These are phyloP conservation scores for Pseudomyrmex gracilis DNA, from an alignment of 1,140 invertebrate genomes.

Conservation along the genomic window DNA sequence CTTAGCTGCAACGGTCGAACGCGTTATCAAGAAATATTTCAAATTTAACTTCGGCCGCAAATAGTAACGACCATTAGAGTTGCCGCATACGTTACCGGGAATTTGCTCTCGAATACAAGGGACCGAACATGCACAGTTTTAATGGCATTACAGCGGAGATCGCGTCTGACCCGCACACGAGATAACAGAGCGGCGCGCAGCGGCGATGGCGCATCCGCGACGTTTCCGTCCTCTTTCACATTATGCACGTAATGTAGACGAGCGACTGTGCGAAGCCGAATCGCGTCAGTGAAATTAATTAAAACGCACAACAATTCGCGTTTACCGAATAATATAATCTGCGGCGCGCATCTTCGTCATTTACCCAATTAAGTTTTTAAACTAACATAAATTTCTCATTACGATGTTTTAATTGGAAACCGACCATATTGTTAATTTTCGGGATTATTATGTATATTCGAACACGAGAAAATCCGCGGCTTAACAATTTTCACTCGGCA, in stretches of 20 bases:
- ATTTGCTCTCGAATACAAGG: conserved; percentile 21
- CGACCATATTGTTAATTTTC: too few relatives aligned
- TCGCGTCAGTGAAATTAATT: not conserved
- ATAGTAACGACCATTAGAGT: conserved; percentile 42
- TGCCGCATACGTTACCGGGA: conserved; percentile 17
- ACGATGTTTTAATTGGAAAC: not conserved
- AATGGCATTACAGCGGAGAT: conserved; percentile 28
- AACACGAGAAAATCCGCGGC: too few relatives aligned
- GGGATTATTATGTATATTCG: too few relatives aligned
- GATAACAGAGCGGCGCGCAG: conserved; percentile 21
- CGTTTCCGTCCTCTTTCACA: not conserved
- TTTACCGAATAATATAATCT: not conserved
- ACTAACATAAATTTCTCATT: too few relatives aligned
- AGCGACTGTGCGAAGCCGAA: not conserved
- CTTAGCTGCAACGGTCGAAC: not conserved
- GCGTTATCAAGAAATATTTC: conserved; percentile 46
- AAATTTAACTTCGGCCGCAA: conserved; percentile 51
- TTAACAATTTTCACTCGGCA: not conserved
- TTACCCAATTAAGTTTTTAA: too few relatives aligned
- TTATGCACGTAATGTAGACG: not conserved
- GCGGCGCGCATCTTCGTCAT: not conserved
- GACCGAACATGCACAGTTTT: conserved; percentile 38
- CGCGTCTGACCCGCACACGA: not conserved
- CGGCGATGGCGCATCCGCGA: not conserved
- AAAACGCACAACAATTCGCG: not conserved